Evolutionary conservation across 1,140 invertebrate species (phyloP), one percentile per base, ranked within the genome.

Genomic region (Venturia canescens): DNA sequence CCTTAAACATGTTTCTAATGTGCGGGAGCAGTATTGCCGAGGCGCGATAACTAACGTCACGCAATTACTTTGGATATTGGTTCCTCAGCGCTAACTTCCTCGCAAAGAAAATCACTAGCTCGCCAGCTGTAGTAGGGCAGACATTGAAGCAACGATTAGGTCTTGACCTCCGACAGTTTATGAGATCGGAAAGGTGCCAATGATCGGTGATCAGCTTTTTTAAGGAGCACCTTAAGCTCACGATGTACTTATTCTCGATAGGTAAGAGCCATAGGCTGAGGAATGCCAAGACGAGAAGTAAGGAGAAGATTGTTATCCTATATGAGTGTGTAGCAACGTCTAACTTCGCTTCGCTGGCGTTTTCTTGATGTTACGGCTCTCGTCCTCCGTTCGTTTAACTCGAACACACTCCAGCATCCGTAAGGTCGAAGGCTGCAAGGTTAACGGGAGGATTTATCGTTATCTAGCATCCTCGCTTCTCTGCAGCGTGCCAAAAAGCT

Each of bases 291-390:
- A 53, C 16, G 50, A 53, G 50, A 53, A 53, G n/a, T 1, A 21
- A 53, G 50, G 1, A 53, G 50, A 53, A 53, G 50, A 53, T 53
- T 53, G 50, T 53, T 53, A 53, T 53, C 50, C 18, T 18, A 53
- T 5, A n/a, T 53, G 7, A 18, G 50, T 53, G 50, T 53, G 50
- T 53, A n/a, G 50, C n/a, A 53, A 1, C 18, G 18, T n/a, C 50
- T 53, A 21, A 4, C 3, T 53, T 53, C 6, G n/a, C n/a, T 53
- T 53, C 50, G n/a, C 50, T 53, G 50, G 34, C 71, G 38, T n/a
- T 50, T 29, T 38, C 67, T 31, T 78, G 70, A 66, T 69, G 50
- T 77, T 53, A 82, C 83, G 79, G 86, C 80, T 79, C 79, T 82
- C 63, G 66, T 84, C 80, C 60, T 77, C 29, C 11, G 34, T 77